Evolutionary conservation across 2,888 invertebrate genomes (phyloP).

Genomic region (Torymus auratus): DNA sequence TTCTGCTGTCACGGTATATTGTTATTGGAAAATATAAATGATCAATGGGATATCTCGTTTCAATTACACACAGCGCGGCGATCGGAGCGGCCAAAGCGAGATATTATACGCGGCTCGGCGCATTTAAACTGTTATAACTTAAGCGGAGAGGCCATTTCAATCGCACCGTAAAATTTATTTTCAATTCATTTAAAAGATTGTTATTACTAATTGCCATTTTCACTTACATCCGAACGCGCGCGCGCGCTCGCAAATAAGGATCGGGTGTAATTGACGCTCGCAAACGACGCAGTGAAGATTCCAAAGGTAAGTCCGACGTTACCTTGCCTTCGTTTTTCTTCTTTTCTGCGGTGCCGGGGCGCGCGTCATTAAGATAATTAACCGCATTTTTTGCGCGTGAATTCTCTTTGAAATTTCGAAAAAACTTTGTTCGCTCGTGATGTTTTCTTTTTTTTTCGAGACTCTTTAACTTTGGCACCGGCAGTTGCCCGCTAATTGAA

Average conservation of each 20-base stretch:
- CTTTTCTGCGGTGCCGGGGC: background rate
- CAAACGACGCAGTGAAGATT: background rate
- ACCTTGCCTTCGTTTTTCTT: background rate
- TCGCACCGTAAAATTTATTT: slow-evolving; percentile 18
- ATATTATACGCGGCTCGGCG: too few species aligned
- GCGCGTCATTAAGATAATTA: slow-evolving; percentile 36
- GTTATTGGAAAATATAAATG: too few species aligned
- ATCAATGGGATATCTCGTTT: too few species aligned
- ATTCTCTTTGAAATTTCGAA: slow-evolving; percentile 30
- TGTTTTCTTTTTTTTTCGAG: background rate
- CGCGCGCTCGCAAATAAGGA: background rate
- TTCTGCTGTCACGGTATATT: too few species aligned
- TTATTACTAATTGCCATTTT: slow-evolving; percentile 46
- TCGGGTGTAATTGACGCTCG: slow-evolving; percentile 6
- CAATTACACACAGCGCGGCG: too few species aligned
- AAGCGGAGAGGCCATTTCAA: slow-evolving; percentile 9
- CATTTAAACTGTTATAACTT: slow-evolving; percentile 18
- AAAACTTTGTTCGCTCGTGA: background rate
- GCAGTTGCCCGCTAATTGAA: background rate
- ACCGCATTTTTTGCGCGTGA: slow-evolving; percentile 16
- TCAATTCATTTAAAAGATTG: slow-evolving; percentile 28
- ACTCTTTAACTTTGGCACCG: background rate
- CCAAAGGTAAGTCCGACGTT: background rate
- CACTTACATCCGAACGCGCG: slow-evolving; percentile 30
- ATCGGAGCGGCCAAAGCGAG: too few species aligned